phyloP scores from a whole-genome alignment of 2,888 invertebrate genomes.

The Ichneumoninae sp. region DNA sequence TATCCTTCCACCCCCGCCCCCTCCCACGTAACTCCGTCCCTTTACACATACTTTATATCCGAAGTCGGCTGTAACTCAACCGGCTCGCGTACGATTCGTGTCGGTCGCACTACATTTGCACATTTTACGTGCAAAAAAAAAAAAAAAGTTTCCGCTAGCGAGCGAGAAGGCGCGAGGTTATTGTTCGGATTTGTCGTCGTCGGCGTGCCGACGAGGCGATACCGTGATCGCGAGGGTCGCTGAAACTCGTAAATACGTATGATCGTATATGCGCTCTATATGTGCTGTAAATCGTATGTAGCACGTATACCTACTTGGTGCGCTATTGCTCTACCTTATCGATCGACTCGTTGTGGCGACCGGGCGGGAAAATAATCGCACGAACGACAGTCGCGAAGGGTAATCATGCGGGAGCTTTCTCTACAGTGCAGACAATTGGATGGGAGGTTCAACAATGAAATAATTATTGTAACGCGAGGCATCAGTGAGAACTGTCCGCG shows the following conservation, averaged over 20 bases:
- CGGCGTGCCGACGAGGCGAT: conserved; percentile 61
- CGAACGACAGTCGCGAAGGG: conserved; percentile 65
- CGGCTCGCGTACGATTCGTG: conserved; percentile 77
- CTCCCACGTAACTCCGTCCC: conserved; percentile 5
- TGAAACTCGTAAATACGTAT: conserved; percentile 38
- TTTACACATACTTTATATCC: conserved; percentile 71
- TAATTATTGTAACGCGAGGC: conserved; percentile 58
- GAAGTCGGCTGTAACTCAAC: conserved; percentile 74
- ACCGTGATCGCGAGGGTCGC: conserved; percentile 46
- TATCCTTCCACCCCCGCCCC: conserved; percentile 28
- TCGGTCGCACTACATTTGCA: conserved; percentile 74
- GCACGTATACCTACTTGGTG: conserved; percentile 25
- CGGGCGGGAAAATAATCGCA: conserved; percentile 60
- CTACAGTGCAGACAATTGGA: conserved; percentile 62
- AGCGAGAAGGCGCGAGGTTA: conserved; percentile 72
- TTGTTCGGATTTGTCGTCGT: conserved; percentile 78
- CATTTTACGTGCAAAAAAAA: conserved; percentile 72
- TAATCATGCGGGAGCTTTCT: conserved; percentile 63
- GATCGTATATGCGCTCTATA: conserved; percentile 24
- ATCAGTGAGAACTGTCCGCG: conserved; percentile 18
- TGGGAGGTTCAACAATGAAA: conserved; percentile 65
- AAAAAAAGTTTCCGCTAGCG: background rate
- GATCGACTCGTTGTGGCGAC: conserved; percentile 54
- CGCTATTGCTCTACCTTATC: conserved; percentile 45
- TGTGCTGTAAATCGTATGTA: conserved; percentile 28